These are phyloP conservation scores for Sander vitreus DNA, from an alignment of 2,113 vertebrate species.

Conservation along the genomic window DNA sequence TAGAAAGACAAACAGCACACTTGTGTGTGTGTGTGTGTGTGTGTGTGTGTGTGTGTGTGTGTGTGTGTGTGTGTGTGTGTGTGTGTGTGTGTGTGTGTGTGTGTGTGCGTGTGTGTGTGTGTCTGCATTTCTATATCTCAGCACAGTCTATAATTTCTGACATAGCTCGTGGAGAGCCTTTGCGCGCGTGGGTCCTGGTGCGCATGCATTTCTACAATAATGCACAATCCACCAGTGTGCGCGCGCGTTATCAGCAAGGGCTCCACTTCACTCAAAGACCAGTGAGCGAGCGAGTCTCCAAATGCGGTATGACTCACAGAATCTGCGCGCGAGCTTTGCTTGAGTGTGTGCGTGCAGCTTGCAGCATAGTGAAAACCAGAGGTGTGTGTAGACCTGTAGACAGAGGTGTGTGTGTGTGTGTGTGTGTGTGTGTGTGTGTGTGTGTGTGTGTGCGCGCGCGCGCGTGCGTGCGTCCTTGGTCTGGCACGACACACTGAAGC, in stretches of 20 bases:
- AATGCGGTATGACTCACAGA: conserved; percentile 69
- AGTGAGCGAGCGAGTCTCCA: conserved; percentile 49
- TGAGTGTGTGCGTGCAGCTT: conserved; percentile 17
- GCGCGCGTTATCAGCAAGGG: conserved; percentile 49
- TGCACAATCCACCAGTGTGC: not conserved
- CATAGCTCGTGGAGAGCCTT: not conserved
- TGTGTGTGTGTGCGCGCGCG: conserved; percentile 13
- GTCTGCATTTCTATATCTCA: conserved; percentile 15
- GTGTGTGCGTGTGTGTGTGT: conserved; percentile 1
- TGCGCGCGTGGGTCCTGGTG: not conserved
- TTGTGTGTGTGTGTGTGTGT: conserved; percentile 7
- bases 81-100: not conserved
- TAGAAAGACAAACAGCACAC: conserved; percentile 1
- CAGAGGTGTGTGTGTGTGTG: not conserved
- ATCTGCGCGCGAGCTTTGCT: conserved; percentile 34
- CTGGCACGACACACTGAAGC: conserved; percentile 40
- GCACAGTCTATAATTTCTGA: not conserved
- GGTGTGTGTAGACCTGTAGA: not conserved
- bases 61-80: not conserved
- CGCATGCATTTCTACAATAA: not conserved
- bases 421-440: not conserved
- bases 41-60: conserved; percentile 1
- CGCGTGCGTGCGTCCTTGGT: conserved; percentile 42
- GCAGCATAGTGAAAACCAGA: conserved; percentile 24
- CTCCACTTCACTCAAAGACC: conserved; percentile 58